A percentile compares a stretch with the other conserved stretches of the same genome.
These are phyloP conservation scores for Pelmatolapia mariae DNA, from an alignment of 2,113 vertebrate species.

Conservation along the genomic window DNA sequence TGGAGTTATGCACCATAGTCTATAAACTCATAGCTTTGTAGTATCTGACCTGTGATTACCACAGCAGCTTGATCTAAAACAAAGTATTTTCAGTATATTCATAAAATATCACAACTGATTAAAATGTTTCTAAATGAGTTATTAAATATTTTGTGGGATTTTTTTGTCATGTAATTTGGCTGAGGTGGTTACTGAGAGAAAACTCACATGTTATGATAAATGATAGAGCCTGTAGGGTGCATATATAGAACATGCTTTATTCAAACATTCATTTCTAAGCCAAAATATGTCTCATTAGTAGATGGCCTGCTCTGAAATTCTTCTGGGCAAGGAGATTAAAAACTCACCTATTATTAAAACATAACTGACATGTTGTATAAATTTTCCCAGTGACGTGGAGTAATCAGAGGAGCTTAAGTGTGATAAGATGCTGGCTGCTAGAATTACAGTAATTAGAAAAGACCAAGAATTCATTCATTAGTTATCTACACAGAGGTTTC, in stretches of 20 bases:
- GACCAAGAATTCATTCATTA: background rate
- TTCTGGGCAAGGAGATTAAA: background rate
- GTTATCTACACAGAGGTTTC: background rate
- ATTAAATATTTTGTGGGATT: fast-evolving
- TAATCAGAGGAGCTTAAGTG: background rate
- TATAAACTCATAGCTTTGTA: background rate
- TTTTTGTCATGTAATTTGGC: background rate
- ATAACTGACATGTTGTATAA: background rate
- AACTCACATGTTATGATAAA: background rate
- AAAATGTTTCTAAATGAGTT: fast-evolving
- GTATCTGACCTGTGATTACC: background rate
- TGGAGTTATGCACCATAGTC: background rate
- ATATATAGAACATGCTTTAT: background rate
- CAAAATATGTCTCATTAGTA: background rate
- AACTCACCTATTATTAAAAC: fast-evolving
- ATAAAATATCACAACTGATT: background rate
- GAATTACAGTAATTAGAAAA: background rate
- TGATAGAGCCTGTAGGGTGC: background rate
- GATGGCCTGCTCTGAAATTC: fast-evolving
- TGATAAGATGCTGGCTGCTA: background rate
- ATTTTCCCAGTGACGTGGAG: fast-evolving
- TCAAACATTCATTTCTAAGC: background rate
- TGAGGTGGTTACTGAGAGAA: background rate
- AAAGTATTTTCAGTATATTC: background rate
- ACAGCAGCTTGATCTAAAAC: background rate